Evolutionary conservation across 2,113 vertebrate species (phyloP), one percentile per base, ranked within the genome.

Genomic region (Poecilia latipinna): DNA sequence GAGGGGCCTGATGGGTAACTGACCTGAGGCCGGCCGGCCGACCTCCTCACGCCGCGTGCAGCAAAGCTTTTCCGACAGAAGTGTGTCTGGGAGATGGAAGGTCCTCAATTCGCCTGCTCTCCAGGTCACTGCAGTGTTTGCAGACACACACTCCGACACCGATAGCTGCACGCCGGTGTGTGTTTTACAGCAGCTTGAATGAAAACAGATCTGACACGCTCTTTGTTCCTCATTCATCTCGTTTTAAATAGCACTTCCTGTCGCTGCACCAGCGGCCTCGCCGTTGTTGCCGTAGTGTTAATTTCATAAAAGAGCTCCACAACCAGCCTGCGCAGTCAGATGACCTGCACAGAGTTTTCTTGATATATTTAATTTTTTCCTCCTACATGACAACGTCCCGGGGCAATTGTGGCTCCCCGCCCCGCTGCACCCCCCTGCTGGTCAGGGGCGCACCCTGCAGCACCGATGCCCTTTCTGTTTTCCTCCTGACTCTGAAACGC

Each of bases 211-310:
- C 78, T 76, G 37, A 76, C 8, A 31, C 15, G n/a, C 72, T 75
- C 73, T 88, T 83, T 89, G 77, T 88, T 81, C 74, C 66, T 79
- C 8, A 2, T 22, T 39, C 32, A 0, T 24, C 3, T n/a, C 51
- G 70, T 77, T 83, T 89, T 71, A 83, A 85, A 84, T 79, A 80
- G 78, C 65, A 79, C 86, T 91, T 92, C 87, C 87, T 89, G 70
- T 76, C 31, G 82, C 66, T 54, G 54, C 2, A 26, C 57, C 76
- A 68, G 71, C 80, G 86, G 51, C 31, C 44, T 62, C 1, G 72
- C 71, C 62, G 32, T 31, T 66, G 77, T 79, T 67, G 26, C 51
- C 68, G 12, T 60, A n/a, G 19, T n/a, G 51, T 57, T n/a, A 7
- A 19, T 19, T 48, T 19, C 0, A 19, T 48, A 48, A 19, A 48